Evolutionary conservation across 2,113 vertebrate species (phyloP).

Genomic region (Guaruba guarouba): DNA sequence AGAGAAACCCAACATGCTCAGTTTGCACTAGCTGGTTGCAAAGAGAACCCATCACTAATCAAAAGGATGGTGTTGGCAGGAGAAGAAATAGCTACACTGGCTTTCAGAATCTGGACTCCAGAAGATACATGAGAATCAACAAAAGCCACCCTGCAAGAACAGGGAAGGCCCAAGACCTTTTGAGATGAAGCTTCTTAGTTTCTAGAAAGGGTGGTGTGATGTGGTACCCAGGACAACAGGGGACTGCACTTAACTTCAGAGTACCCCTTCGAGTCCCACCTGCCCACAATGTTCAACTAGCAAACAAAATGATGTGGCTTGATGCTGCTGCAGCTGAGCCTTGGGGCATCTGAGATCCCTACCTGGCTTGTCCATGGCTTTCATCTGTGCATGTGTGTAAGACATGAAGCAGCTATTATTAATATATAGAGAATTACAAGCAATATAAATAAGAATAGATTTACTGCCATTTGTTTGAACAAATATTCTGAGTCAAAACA

Average conservation of each 20-base stretch:
- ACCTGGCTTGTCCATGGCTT: neutral
- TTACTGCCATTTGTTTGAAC: neutral
- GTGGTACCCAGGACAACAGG: neutral
- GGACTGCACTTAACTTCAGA: neutral
- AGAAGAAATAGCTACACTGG: neutral
- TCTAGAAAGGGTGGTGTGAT: neutral
- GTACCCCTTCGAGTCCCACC: neutral
- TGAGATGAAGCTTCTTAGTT: neutral
- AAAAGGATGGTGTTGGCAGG: neutral
- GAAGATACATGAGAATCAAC: neutral
- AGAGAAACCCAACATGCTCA: neutral
- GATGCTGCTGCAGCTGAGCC: neutral
- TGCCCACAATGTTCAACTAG: neutral
- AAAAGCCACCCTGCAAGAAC: neutral
- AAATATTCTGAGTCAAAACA: neutral
- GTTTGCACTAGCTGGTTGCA: neutral
- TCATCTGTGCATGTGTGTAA: neutral
- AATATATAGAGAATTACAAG: neutral
- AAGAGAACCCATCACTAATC: neutral
- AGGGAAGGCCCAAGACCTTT: neutral
- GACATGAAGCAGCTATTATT: neutral
- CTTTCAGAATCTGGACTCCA: neutral
- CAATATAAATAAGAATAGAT: neutral
- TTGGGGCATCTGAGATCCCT: fast-evolving
- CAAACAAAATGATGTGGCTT: neutral